A percentile compares a stretch with the other conserved stretches of the same genome.
phyloP scores from a whole-genome alignment of 1,140 invertebrate genomes.

The Pogonomyrmex californicus region DNA sequence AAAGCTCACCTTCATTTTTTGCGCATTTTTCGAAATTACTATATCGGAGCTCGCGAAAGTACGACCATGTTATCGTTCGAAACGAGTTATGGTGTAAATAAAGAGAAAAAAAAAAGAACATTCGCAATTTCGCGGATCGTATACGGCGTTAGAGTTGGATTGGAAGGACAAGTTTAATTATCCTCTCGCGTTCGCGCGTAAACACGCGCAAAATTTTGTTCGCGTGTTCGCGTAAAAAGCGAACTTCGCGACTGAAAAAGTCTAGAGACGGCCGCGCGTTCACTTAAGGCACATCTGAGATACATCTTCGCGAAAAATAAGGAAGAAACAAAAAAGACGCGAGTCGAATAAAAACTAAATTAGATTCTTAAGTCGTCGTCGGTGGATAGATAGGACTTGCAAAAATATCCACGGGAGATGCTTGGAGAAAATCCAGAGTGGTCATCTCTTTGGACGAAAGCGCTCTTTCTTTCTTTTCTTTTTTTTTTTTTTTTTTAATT shows the following conservation, averaged over 20 bases:
- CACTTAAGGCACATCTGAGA: slow-evolving; percentile 1
- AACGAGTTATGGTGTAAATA: slow-evolving; percentile 1
- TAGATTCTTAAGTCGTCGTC: slow-evolving; percentile 5
- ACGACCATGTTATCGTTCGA: background rate
- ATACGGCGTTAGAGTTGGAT: slow-evolving; percentile 16
- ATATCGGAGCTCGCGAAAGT: background rate
- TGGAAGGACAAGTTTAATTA: slow-evolving; percentile 52
- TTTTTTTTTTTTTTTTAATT: background rate
- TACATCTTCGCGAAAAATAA: slow-evolving; percentile 20
- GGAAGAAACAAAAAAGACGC: background rate
- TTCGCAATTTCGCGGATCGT: background rate
- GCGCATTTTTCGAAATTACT: slow-evolving; percentile 26
- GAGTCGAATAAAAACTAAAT: slow-evolving; percentile 22
- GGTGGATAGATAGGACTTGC: background rate
- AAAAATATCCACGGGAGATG: slow-evolving; percentile 26
- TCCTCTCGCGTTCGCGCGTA: background rate
- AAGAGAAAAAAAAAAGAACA: background rate
- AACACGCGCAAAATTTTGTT: background rate
- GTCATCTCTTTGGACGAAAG: background rate
- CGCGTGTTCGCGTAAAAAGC: slow-evolving; percentile 13
- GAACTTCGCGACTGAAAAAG: slow-evolving; percentile 4
- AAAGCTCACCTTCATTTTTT: background rate
- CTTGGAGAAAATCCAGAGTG: background rate
- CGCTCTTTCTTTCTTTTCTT: background rate
- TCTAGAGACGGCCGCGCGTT: background rate